Evolutionary conservation across 2,797 vertebrate genomes (phyloP), one percentile per base, ranked within the genome.

Genomic region (Luscinia luscinia): DNA sequence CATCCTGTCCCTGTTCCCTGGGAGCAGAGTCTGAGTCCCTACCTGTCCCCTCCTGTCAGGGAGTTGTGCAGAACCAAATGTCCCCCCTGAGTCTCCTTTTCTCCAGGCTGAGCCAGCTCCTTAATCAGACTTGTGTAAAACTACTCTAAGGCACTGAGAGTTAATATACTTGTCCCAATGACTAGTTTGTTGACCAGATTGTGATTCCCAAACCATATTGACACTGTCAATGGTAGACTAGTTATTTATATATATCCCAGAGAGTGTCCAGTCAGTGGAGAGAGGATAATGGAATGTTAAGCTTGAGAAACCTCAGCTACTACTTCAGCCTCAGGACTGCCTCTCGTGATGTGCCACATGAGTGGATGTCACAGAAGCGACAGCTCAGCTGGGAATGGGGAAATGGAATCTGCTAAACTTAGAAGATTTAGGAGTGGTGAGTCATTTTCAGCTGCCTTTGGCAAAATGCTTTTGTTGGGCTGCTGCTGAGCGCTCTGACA

Each of bases 191-290:
- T 94, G 90, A 89, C 95, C 74, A 77, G 49, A 57, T 67, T 19
- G 76, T 89, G 61, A 81, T 94, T 96, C 81, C 68, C 81, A 94
- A 58, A 66, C 58, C 27, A 41, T 22, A 74, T 19, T 62, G 43
- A 40, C 45, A 6, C 27, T 85, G 52, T 70, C 13, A 21, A n/a
- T 58, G 58, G 48, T 58, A 86, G 46, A 93, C 6, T 23, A 54
- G 46, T 95, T 94, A 61, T 4, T 13, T 75, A 77, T 82, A 38
- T 89, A 81, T 86, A 87, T 52, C 40, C 34, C 30, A 70, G 66
- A 52, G 23, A 62, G 3, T 18, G 11, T 68, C 34, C 27, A 43
- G 18, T 52, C 84, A 59, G 59, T 46, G 27, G 51, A 48, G 75
- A 93, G 30, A 24, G 9, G 68, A 45, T 57, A 12, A 84, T 68